Evolutionary conservation across 2,113 vertebrate genomes (phyloP).

Genomic region (Phrynosoma platyrhinos): DNA sequence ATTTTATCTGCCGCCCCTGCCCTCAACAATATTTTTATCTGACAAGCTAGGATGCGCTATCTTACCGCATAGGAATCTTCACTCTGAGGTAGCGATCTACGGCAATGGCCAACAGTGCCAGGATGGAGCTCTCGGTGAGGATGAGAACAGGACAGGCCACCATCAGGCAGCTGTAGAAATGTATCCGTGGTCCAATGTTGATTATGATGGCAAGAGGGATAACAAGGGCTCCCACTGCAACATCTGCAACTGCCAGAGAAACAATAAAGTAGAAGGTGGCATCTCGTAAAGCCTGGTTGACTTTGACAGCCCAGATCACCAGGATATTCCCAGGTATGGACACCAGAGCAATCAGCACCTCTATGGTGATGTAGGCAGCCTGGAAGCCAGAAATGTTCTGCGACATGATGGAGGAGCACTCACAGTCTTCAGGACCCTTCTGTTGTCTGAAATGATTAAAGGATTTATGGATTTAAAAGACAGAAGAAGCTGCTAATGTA

Average conservation of each 20-base stretch:
- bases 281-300: constrained; percentile 91
- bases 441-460: constrained; percentile 45
- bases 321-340: constrained; percentile 95
- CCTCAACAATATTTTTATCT: neutral
- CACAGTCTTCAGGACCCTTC: constrained; percentile 10
- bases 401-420: constrained; percentile 76
- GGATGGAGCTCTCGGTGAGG: constrained; percentile 97
- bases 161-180: constrained; percentile 94
- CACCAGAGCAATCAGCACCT: constrained; percentile 91
- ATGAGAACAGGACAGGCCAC: constrained; percentile 92
- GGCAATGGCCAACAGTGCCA: constrained; percentile 94
- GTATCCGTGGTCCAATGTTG: constrained; percentile 86
- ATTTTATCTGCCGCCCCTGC: neutral
- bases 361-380: constrained; percentile 90
- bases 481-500: neutral
- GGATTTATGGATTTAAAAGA: neutral
- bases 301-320: constrained; percentile 97
- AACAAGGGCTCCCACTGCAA: constrained; percentile 93
- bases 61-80: constrained; percentile 96
- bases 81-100: constrained; percentile 96
- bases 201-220: constrained; percentile 95
- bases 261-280: constrained; percentile 97
- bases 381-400: constrained; percentile 78
- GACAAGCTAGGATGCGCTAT: neutral
- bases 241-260: constrained; percentile 93